Percentiles rank a stretch among this genome's conserved stretches.
These are phyloP conservation scores for Mus caroli DNA, from an alignment of 2,797 vertebrate species.

Conservation along the genomic window DNA sequence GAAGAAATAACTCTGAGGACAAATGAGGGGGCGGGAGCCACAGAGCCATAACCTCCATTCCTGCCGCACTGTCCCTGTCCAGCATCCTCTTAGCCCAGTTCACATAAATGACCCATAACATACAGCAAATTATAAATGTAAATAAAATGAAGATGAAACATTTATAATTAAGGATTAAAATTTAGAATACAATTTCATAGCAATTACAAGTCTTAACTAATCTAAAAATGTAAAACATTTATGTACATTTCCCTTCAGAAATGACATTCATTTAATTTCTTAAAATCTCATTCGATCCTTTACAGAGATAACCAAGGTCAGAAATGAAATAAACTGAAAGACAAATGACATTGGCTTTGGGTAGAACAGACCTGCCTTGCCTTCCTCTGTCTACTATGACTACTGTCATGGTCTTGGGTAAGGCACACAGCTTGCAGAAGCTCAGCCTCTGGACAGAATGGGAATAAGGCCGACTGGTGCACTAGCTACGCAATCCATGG, in stretches of 20 bases:
- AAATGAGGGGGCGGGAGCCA: not conserved
- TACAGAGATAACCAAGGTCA: not conserved
- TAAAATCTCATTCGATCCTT: not conserved
- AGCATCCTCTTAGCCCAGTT: not conserved
- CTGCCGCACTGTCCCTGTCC: not conserved
- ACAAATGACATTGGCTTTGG: not conserved
- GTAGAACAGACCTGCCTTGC: not conserved
- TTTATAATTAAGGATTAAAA: slow-evolving; percentile 51
- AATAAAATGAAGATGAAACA: slow-evolving; percentile 31
- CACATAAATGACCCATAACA: not conserved
- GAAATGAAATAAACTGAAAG: slow-evolving; percentile 37
- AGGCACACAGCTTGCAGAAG: not conserved
- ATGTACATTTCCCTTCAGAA: slow-evolving; percentile 24
- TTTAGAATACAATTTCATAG: not conserved
- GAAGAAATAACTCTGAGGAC: slow-evolving; percentile 43
- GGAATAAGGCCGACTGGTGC: not conserved
- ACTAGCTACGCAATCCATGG: not conserved
- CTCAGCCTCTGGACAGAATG: not conserved
- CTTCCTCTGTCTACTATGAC: not conserved
- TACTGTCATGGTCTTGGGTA: not conserved
- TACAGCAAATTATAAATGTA: slow-evolving; percentile 5
- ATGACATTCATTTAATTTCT: not conserved
- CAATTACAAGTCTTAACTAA: slow-evolving; percentile 25
- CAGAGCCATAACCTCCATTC: not conserved
- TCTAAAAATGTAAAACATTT: not conserved